A percentile compares a stretch with the other conserved stretches of the same genome.
Conservation (phyloP, 2,888 invertebrate species). For the Ditylenchus weischeri region DNA sequence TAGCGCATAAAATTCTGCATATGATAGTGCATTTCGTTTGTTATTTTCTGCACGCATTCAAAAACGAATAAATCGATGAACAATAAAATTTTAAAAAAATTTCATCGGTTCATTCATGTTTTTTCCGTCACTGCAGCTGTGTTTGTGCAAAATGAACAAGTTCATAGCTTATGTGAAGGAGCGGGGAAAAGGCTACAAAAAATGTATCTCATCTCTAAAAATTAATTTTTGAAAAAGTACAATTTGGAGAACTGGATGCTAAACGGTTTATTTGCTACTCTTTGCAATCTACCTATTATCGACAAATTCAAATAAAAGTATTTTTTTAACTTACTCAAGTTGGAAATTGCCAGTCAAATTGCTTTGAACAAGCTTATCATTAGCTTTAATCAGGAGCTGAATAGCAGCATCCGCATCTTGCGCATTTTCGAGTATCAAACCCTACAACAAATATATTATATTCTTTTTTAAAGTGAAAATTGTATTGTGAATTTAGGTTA, state of each 20-base stretch:
- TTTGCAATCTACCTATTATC: too few relatives aligned
- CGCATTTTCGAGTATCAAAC: background rate
- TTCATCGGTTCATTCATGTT: too few relatives aligned
- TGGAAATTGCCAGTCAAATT: background rate
- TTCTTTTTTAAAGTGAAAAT: background rate
- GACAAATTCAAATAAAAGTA: conserved; percentile 1
- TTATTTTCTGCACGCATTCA: too few relatives aligned
- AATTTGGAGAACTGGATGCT: background rate
- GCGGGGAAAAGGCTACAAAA: too few relatives aligned
- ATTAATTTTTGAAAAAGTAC: background rate
- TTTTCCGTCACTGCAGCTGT: too few relatives aligned
- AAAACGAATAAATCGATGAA: too few relatives aligned
- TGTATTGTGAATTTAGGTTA: background rate
- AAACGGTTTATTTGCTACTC: background rate
- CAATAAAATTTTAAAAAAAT: too few relatives aligned
- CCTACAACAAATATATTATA: background rate
- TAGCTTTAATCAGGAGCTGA: background rate
- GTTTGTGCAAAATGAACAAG: too few relatives aligned
- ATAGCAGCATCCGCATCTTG: background rate
- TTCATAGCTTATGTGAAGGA: too few relatives aligned
- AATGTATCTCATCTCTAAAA: background rate
- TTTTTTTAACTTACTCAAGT: background rate
- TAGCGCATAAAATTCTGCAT: too few relatives aligned
- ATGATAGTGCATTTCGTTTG: too few relatives aligned
- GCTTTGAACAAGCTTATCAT: background rate